These are phyloP conservation scores for Carlito syrichta DNA, from an alignment of 2,113 vertebrate species.

Conservation along the genomic window DNA sequence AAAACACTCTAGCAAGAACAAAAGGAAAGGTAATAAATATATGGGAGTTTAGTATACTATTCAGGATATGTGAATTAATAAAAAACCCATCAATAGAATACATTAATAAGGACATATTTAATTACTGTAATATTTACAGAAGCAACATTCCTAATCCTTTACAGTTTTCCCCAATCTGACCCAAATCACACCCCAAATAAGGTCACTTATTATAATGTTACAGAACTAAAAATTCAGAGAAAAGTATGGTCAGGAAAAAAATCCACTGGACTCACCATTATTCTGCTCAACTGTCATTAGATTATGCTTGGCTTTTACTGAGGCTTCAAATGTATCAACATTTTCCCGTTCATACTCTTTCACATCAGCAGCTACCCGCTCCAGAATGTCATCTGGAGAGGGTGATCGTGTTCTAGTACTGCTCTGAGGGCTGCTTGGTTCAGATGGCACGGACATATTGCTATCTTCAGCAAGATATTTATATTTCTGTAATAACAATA, in stretches of 20 bases:
- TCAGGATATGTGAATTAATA: background rate
- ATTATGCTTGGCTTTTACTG: constrained; percentile 97
- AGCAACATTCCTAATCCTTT: background rate
- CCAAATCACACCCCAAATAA: background rate
- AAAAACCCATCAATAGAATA: background rate
- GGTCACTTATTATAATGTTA: background rate
- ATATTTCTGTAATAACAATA: constrained; percentile 89
- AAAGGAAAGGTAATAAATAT: background rate
- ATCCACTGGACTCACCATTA: constrained; percentile 86
- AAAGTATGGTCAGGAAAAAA: background rate
- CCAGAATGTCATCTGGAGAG: constrained; percentile 95
- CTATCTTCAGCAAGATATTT: constrained; percentile 92
- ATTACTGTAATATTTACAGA: background rate
- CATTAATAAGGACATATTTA: background rate
- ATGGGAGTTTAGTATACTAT: background rate
- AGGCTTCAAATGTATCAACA: constrained; percentile 96
- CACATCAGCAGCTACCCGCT: constrained; percentile 95
- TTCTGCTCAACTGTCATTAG: constrained; percentile 95
- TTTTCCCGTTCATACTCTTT: constrained; percentile 98
- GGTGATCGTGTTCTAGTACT: constrained; percentile 94
- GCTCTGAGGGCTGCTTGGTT: constrained; percentile 97
- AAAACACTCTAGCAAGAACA: background rate
- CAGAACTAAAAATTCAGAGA: background rate
- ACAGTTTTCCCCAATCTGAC: background rate
- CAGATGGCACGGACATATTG: constrained; percentile 91